A percentile compares a stretch with the other conserved stretches of the same genome.
These are phyloP conservation scores for Diuraphis noxia DNA, from an alignment of 1,140 invertebrate genomes.

Conservation along the genomic window DNA sequence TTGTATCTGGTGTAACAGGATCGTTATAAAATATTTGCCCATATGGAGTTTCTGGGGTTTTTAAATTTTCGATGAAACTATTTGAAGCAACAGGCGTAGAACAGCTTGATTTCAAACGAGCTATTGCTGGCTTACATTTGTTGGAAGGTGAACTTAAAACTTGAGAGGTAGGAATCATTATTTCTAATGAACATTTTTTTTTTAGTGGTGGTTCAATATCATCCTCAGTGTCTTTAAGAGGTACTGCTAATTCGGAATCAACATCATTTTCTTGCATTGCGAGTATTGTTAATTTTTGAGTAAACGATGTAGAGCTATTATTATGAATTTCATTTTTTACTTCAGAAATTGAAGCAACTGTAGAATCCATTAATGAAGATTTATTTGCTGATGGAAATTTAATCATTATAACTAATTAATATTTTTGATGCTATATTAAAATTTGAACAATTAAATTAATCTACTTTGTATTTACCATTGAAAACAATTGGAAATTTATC, in stretches of 20 bases:
- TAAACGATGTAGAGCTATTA: neutral
- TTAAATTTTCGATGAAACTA: conserved; percentile 42
- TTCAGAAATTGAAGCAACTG: neutral
- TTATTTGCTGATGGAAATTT: neutral
- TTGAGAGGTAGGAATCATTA: neutral
- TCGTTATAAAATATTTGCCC: conserved; percentile 61
- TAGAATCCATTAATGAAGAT: neutral
- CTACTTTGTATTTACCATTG: neutral
- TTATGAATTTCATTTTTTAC: neutral
- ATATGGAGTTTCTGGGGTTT: conserved; percentile 66
- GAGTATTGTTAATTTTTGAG: conserved; percentile 15
- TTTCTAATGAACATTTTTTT: conserved; percentile 42
- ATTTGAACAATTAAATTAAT: neutral
- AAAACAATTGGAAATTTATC: conserved; percentile 18
- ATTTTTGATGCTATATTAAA: neutral
- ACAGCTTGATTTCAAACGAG: conserved; percentile 21
- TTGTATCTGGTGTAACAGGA: conserved; percentile 62
- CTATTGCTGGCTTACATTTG: conserved; percentile 4
- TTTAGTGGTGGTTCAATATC: conserved; percentile 41
- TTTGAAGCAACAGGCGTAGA: conserved; percentile 36
- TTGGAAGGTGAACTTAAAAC: neutral
- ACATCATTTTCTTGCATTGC: neutral
- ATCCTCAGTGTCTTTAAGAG: conserved; percentile 42
- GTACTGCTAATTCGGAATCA: conserved; percentile 45
- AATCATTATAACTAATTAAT: neutral